Conservation (phyloP, 2,888 invertebrate genomes). For the Andrena haemorrhoa region DNA sequence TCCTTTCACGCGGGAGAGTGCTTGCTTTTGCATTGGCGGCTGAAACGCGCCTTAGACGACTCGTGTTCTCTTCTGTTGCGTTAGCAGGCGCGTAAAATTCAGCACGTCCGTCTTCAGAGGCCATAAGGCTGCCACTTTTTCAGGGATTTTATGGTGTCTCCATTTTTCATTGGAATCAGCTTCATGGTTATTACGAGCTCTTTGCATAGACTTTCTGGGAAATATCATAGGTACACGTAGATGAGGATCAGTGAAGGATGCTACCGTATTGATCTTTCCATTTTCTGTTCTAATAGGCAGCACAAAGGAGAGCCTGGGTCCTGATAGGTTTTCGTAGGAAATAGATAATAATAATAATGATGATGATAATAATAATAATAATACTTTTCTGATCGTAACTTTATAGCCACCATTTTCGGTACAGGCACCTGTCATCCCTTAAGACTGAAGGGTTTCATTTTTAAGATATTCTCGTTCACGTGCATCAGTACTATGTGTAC, state of each 20-base stretch:
- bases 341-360: no score
- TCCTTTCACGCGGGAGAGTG: slow-evolving; percentile 8
- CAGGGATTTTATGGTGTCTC: not conserved
- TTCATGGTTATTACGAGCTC: not conserved
- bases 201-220: not conserved
- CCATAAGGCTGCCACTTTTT: not conserved
- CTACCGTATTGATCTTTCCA: no score
- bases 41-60: not conserved
- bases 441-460: not conserved
- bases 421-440: no score
- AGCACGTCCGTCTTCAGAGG: not conserved
- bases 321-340: no score
- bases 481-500: not conserved
- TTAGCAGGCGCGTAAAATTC: slow-evolving; percentile 1
- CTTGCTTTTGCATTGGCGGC: not conserved
- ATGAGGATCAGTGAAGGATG: no score
- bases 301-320: no score
- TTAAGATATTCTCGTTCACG: not conserved
- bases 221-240: no score
- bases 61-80: not conserved
- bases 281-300: no score
- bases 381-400: no score
- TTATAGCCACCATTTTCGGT: no score
- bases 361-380: no score
- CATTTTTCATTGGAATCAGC: not conserved